These are phyloP conservation scores for Catocala nupta DNA, from an alignment of 2,888 invertebrate genomes.

Conservation along the genomic window DNA sequence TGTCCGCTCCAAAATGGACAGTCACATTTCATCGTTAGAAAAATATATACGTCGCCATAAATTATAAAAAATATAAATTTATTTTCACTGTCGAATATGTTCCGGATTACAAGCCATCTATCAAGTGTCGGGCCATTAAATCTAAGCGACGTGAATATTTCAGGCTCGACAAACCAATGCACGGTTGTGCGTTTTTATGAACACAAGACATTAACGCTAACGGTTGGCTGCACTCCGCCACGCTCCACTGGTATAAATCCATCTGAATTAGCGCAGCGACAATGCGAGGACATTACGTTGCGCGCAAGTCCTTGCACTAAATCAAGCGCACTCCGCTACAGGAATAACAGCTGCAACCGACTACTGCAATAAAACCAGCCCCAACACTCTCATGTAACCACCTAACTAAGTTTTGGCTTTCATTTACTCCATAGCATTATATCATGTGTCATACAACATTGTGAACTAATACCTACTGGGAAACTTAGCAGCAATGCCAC, in stretches of 20 bases:
- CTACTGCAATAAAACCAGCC: slow-evolving; percentile 40
- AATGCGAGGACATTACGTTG: slow-evolving; percentile 67
- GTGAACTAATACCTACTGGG: no score
- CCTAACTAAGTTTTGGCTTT: slow-evolving; percentile 28
- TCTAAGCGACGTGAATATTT: slow-evolving; percentile 76
- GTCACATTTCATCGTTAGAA: slow-evolving; percentile 35
- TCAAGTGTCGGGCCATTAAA: slow-evolving; percentile 76
- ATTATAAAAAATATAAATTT: slow-evolving; percentile 55
- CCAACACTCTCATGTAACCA: slow-evolving; percentile 30
- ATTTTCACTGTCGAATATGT: slow-evolving; percentile 68
- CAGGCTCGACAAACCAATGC: slow-evolving; percentile 61
- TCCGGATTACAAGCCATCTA: slow-evolving; percentile 72
- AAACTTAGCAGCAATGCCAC: no score
- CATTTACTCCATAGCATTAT: not conserved
- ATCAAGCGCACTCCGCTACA: slow-evolving; percentile 62
- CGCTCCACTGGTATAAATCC: slow-evolving; percentile 69
- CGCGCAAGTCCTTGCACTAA: slow-evolving; percentile 69
- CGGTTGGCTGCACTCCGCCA: slow-evolving; percentile 59
- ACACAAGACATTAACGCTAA: slow-evolving; percentile 62
- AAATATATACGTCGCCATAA: slow-evolving; percentile 46
- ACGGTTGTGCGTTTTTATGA: slow-evolving; percentile 65
- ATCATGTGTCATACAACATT: not conserved
- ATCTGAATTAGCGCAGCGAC: slow-evolving; percentile 72
- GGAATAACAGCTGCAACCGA: slow-evolving; percentile 51
- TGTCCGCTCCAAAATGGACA: slow-evolving; percentile 26